Percentiles rank a stretch among this genome's conserved stretches.
phyloP scores from a whole-genome alignment of 1,140 invertebrate genomes.

The Pogonus chalceus region DNA sequence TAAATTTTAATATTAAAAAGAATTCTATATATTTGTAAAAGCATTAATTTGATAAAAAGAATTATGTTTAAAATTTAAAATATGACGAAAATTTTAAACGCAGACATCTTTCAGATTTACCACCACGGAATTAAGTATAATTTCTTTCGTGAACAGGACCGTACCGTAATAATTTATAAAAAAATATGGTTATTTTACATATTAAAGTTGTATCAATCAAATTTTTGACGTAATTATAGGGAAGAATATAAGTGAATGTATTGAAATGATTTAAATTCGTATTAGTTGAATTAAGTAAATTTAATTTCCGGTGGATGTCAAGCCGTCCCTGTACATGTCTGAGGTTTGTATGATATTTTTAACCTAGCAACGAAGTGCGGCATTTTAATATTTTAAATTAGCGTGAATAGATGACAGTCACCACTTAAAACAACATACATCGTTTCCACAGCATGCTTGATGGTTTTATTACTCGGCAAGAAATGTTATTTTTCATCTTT shows the following conservation, averaged over 20 bases:
- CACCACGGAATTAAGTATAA: background rate
- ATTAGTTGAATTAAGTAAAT: no score
- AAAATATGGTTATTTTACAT: no score
- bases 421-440: constrained; percentile 7
- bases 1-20: background rate
- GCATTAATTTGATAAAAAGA: no score
- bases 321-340: background rate
- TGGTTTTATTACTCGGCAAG: background rate
- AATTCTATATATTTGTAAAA: background rate
- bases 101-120: background rate
- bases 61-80: constrained; percentile 1
- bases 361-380: background rate
- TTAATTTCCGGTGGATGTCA: no score
- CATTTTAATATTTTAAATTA: constrained; percentile 6
- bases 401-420: constrained; percentile 6
- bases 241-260: no score
- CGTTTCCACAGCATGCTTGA: background rate
- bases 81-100: background rate
- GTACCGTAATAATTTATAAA: no score
- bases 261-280: no score
- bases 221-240: no score
- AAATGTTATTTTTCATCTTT: no score
- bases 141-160: no score
- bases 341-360: background rate
- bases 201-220: no score